Conservation (phyloP, 2,113 vertebrate genomes). For the Leptobrachium ailaonicum region DNA sequence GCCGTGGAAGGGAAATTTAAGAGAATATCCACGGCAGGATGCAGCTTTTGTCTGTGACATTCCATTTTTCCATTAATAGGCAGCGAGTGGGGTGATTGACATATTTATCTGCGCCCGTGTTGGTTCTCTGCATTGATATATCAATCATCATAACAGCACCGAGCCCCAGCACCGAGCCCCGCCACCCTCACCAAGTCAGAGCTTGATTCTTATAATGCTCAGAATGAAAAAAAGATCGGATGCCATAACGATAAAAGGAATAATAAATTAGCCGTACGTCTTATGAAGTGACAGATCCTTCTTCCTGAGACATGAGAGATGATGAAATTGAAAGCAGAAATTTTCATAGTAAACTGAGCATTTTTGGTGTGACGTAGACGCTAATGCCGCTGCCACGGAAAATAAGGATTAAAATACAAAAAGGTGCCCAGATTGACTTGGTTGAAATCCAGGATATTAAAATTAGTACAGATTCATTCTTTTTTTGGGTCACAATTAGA, state of each 20-base stretch:
- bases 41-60: constrained; percentile 6
- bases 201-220: constrained; percentile 57
- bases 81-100: constrained; percentile 51
- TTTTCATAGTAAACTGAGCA: neutral
- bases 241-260: constrained; percentile 50
- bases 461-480: no score
- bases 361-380: neutral
- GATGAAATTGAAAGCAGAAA: constrained; percentile 30
- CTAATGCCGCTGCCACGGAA: neutral
- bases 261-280: constrained; percentile 54
- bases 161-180: constrained; percentile 54
- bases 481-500: no score
- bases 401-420: no score
- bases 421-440: no score
- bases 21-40: neutral
- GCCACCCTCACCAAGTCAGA: constrained; percentile 53
- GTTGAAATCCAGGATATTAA: no score
- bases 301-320: constrained; percentile 42
- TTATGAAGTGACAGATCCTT: constrained; percentile 49
- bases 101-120: constrained; percentile 54
- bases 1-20: neutral
- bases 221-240: constrained; percentile 56
- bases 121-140: constrained; percentile 50
- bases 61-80: constrained; percentile 36
- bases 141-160: constrained; percentile 56